Evolutionary conservation across 2,888 invertebrate genomes (phyloP), one percentile per base, ranked within the genome.

Genomic region (Exocentrus adspersus): DNA sequence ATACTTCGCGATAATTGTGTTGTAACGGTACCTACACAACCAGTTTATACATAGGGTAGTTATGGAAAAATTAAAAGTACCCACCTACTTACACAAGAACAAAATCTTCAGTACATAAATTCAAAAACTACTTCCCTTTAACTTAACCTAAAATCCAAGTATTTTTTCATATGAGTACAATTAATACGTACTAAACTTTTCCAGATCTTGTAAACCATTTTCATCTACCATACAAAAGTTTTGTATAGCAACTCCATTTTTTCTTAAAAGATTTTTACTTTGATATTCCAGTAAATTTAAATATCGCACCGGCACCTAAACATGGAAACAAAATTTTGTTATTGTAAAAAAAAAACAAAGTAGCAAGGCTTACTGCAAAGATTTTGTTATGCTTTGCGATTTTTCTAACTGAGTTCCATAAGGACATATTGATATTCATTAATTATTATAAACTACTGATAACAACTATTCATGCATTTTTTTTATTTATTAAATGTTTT

Each of bases 241-340:
- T 81, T 97, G 93, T 75, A 95, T 91, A 71, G 95, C 89, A 67
- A 96, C 91, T 41, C 94, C 93, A 83, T 92, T 88, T 78, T 95
- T 92, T 72, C 90, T 88, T 68, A 98, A 85, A 30, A 99, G 85
- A 78, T 94, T 90, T 84, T 99, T 99, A 80, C 98, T 98, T 82
- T 99, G 98, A 81, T 94, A 98, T 83, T 99, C 99, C 79, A 98
- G 89, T 32, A 99, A 86, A 85, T 98, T 98, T 58, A 99, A 86
- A 78, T 89, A 86, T 72, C 98, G 87, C 5, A 77, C 76, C 32
- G 79, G 77, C 16, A 79, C 74, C 80, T 81, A 20, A 45, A 60
- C 37, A 61, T 24, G 46, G 4, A 21, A 21, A 37, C 4, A 3
- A 43, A 16, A 32, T 28, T 24, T 24, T 5, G 1, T 42, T 17